phyloP scores from a whole-genome alignment of 2,888 invertebrate species.

The Machimus atricapillus region DNA sequence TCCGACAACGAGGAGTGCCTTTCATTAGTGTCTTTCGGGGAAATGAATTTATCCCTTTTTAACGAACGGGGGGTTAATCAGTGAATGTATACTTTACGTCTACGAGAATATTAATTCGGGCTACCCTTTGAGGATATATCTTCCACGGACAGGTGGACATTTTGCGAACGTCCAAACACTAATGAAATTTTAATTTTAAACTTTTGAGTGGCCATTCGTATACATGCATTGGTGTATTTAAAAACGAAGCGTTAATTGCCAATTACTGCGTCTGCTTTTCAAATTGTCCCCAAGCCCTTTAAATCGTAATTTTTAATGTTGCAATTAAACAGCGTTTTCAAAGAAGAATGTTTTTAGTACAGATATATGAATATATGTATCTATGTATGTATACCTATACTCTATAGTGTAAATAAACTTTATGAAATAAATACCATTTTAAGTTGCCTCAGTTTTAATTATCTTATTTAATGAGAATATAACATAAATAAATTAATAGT shows the following conservation, averaged over 20 bases:
- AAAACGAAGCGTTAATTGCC: background rate
- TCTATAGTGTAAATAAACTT: too few relatives aligned
- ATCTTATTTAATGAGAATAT: too few relatives aligned
- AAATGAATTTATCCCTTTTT: background rate
- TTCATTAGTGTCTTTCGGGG: background rate
- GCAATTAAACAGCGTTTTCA: too few relatives aligned
- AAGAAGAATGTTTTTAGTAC: too few relatives aligned
- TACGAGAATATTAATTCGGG: background rate
- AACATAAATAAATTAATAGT: too few relatives aligned
- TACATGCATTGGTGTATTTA: background rate
- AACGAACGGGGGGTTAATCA: background rate
- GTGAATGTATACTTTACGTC: background rate
- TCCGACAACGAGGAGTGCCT: background rate
- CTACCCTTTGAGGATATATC: background rate
- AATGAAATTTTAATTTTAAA: background rate
- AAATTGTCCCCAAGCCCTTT: background rate
- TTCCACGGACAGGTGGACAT: background rate
- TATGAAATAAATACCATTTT: too few relatives aligned
- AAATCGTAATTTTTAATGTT: background rate
- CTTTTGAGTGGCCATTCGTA: background rate
- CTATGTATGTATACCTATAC: too few relatives aligned
- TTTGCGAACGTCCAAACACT: background rate
- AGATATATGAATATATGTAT: too few relatives aligned
- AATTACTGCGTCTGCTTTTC: background rate
- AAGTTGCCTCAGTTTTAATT: too few relatives aligned